Evolutionary conservation across 2,888 invertebrate species (phyloP), one percentile per base, ranked within the genome.

Genomic region (Ernsta delagoae): DNA sequence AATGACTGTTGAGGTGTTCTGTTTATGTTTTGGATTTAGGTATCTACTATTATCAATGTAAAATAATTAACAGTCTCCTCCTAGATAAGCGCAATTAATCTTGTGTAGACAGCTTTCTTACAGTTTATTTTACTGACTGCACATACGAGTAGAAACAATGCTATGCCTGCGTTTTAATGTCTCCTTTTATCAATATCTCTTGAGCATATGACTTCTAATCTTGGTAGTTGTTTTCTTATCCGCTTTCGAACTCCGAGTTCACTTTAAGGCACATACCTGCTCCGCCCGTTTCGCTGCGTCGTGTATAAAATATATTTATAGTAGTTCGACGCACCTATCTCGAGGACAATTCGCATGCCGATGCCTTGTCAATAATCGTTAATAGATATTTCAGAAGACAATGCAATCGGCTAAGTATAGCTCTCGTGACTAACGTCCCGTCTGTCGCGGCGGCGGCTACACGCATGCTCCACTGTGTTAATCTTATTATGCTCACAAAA

Each of bases 381-480:
- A 93, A 92, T 92, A 93, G 93, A 92, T 90, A 92, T 92, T 91
- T 92, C 88, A 92, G 92, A 93, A 91, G 91, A 92, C 93, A 93
- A 92, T 92, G 91, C 92, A 89, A 88, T 87, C 81, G 89, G 82
- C 92, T 92, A 92, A 90, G 89, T 90, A 87, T 93, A 93, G 91
- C 78, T 73, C 83, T 75, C 73, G 90, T 92, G 93, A 92, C 87
- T 92, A 92, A 92, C 90, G 89, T 79, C 79, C 84, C 86, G 89
- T 85, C 90, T 78, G 78, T 75, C 77, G 75, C 83, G 77, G 75
- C 79, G 77, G 75, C 79, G 79, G 80, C 81, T 79, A 80, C 83
- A 79, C 84, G 86, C 86, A 85, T 86, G 84, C 85, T 77, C 85
- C 79, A 77, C 84, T 85, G 81, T 91, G 87, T 91, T 92, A 85